Evolutionary conservation across 2,797 vertebrate genomes (phyloP).

Genomic region (Pterois miles): DNA sequence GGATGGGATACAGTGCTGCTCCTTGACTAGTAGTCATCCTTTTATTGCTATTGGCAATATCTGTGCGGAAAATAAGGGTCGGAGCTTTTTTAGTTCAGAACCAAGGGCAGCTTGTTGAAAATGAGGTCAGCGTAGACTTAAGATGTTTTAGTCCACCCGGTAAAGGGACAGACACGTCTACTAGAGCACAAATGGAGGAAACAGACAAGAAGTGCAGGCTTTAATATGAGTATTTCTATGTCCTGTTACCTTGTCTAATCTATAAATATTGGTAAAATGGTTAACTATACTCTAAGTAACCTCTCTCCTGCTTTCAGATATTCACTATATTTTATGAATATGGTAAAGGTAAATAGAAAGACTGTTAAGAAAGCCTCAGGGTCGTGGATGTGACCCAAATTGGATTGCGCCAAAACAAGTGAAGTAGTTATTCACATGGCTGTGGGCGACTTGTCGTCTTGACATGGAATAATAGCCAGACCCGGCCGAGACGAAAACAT

Average conservation of each 20-base stretch:
- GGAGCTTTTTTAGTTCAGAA: conserved; percentile 8
- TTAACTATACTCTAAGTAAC: conserved; percentile 25
- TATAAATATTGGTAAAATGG: conserved; percentile 13
- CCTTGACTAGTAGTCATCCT: neutral
- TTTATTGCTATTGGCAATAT: conserved; percentile 16
- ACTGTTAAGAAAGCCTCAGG: conserved; percentile 25
- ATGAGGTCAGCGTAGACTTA: conserved; percentile 4
- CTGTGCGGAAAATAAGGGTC: neutral
- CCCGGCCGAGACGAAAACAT: neutral
- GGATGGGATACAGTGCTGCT: conserved; percentile 5
- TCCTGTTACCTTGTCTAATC: conserved; percentile 9
- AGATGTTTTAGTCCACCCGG: conserved; percentile 2
- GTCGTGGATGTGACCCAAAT: conserved; percentile 28
- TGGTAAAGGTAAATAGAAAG: conserved; percentile 5
- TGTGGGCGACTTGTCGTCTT: neutral
- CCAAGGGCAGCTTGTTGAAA: conserved; percentile 12
- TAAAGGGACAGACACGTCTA: conserved; percentile 42
- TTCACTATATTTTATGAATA: conserved; percentile 44
- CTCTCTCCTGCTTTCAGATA: conserved; percentile 28
- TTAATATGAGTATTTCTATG: conserved; percentile 8
- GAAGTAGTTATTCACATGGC: neutral
- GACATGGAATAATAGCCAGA: conserved; percentile 1
- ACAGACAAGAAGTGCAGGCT: neutral
- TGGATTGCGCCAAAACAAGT: conserved; percentile 10
- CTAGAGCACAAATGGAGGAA: conserved; percentile 62